Evolutionary conservation across 1,140 invertebrate species (phyloP).

Genomic region (Bombus soroeensis): DNA sequence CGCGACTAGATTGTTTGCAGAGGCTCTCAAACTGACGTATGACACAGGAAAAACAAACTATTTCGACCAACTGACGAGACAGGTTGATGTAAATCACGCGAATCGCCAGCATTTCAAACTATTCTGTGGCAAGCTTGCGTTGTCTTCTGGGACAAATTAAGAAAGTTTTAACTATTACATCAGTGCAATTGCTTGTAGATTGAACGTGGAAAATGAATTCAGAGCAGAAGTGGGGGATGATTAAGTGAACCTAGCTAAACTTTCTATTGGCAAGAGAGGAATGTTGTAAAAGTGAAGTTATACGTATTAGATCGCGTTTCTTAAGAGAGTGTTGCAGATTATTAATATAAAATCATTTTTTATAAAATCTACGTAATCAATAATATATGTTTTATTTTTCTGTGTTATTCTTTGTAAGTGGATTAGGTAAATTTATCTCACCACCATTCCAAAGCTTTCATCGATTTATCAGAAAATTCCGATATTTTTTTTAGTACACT

Average conservation of each 20-base stretch:
- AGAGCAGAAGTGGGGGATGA: background rate
- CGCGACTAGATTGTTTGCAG: constrained; percentile 83
- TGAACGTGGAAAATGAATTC: background rate
- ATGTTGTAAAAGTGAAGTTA: background rate
- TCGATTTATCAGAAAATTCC: too few relatives aligned
- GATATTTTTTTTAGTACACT: too few relatives aligned
- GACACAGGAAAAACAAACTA: constrained; percentile 58
- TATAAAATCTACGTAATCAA: background rate
- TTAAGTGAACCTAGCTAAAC: background rate
- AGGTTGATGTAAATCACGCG: constrained; percentile 35
- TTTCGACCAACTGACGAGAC: constrained; percentile 27
- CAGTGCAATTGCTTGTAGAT: too few relatives aligned
- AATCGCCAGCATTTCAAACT: background rate
- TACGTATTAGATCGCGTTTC: background rate
- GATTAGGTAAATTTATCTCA: too few relatives aligned
- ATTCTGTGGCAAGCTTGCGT: background rate
- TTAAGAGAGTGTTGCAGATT: background rate
- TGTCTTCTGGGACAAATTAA: background rate
- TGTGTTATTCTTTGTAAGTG: background rate
- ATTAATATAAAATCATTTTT: background rate
- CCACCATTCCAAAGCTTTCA: too few relatives aligned
- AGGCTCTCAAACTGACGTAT: constrained; percentile 79
- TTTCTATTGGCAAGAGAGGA: background rate
- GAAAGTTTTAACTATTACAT: background rate
- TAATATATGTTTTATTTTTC: too few relatives aligned